Percentiles rank a stretch among this genome's conserved stretches.
Evolutionary conservation across 2,797 vertebrate genomes (phyloP).

Genomic region (Malacoraja senta): DNA sequence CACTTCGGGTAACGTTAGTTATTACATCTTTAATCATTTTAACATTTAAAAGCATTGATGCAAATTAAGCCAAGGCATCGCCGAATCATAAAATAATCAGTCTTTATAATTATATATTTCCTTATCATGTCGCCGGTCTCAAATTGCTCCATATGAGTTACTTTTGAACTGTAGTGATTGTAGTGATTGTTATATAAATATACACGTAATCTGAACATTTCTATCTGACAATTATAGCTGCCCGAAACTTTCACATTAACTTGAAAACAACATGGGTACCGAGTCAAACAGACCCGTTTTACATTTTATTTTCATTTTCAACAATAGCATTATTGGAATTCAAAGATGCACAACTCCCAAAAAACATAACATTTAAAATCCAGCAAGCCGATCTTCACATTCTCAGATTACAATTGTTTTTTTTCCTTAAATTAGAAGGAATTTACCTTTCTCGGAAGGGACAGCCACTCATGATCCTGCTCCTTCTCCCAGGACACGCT

Average conservation of each 20-base stretch:
- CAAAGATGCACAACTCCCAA: background rate
- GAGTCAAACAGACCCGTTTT: background rate
- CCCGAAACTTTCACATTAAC: background rate
- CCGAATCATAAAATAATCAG: background rate
- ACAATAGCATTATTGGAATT: background rate
- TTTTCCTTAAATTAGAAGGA: background rate
- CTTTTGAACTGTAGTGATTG: background rate
- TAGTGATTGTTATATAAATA: background rate
- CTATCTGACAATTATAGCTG: background rate
- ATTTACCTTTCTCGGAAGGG: slow-evolving; percentile 61
- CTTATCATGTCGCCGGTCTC: background rate
- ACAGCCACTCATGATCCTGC: slow-evolving; percentile 57
- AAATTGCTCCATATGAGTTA: background rate
- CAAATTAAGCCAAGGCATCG: background rate
- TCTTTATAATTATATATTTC: background rate
- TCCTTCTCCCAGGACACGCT: background rate
- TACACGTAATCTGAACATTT: background rate
- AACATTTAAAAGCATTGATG: background rate
- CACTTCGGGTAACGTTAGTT: background rate
- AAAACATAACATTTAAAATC: background rate
- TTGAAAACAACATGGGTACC: background rate
- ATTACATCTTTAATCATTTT: background rate
- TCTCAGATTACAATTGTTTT: background rate
- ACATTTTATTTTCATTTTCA: background rate
- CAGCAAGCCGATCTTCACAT: background rate